phyloP scores from a whole-genome alignment of 2,113 vertebrate genomes.

The Todiramphus saurophagus region DNA sequence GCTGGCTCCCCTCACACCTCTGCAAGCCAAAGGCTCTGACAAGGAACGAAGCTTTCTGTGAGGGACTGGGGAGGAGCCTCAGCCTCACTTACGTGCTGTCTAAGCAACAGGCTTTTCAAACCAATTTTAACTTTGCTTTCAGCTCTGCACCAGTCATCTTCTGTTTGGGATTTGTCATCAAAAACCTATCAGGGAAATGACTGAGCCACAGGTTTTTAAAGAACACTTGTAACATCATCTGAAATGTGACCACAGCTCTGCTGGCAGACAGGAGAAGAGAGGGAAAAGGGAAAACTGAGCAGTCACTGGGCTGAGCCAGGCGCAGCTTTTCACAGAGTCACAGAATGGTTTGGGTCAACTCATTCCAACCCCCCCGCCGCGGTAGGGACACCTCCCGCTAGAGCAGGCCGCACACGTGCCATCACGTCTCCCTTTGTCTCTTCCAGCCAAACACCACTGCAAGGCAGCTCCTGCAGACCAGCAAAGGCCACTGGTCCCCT shows the following conservation, averaged over 20 bases:
- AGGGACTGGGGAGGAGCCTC: not conserved
- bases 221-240: fast-evolving
- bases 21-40: not conserved
- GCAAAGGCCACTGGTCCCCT: slow-evolving; percentile 65
- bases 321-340: no score
- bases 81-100: not conserved
- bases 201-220: not conserved
- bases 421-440: not conserved
- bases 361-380: no score
- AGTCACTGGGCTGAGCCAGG: not conserved
- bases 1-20: not conserved
- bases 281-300: not conserved
- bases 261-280: not conserved
- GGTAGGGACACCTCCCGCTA: no score
- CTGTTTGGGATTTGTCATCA: not conserved
- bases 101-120: not conserved
- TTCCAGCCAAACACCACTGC: slow-evolving; percentile 82
- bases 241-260: not conserved
- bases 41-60: no score
- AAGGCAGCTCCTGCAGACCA: slow-evolving; percentile 83
- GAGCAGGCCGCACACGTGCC: fast-evolving
- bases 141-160: not conserved
- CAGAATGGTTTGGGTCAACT: no score
- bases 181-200: not conserved
- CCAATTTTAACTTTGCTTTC: not conserved